Evolutionary conservation across 2,113 vertebrate genomes (phyloP).

Genomic region (Nymphicus hollandicus): DNA sequence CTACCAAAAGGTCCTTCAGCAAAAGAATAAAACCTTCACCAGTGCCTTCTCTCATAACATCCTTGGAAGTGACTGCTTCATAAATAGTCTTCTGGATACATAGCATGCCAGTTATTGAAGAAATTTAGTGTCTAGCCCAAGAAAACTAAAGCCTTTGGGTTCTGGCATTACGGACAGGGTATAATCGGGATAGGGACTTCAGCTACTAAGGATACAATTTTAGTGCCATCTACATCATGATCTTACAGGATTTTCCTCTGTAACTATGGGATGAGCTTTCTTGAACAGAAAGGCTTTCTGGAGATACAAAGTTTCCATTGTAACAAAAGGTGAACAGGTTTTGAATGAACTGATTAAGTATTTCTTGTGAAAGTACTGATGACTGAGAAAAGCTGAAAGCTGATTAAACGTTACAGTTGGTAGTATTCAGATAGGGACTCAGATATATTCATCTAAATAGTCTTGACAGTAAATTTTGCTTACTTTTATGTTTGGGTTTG

Average conservation of each 20-base stretch:
- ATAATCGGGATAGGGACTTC: not conserved
- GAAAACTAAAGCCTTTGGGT: not conserved
- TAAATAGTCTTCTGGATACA: not conserved
- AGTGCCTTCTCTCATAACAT: not conserved
- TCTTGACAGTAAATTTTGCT: not conserved
- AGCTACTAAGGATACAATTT: not conserved
- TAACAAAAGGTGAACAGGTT: not conserved
- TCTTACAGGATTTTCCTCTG: not conserved
- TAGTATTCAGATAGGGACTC: not conserved
- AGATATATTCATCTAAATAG: not conserved
- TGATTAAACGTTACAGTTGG: not conserved
- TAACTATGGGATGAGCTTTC: not conserved
- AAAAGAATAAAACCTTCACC: not conserved
- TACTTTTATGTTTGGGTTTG: not conserved
- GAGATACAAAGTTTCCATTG: not conserved
- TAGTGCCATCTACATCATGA: not conserved
- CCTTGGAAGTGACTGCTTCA: not conserved
- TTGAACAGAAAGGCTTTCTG: not conserved
- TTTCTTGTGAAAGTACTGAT: not conserved
- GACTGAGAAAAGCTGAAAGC: not conserved
- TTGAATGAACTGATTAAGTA: not conserved
- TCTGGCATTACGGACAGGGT: not conserved
- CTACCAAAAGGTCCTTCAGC: not conserved
- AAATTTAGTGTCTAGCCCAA: not conserved
- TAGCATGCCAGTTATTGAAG: not conserved